Evolutionary conservation across 2,797 vertebrate genomes (phyloP).

Genomic region (Hemitrygon akajei): DNA sequence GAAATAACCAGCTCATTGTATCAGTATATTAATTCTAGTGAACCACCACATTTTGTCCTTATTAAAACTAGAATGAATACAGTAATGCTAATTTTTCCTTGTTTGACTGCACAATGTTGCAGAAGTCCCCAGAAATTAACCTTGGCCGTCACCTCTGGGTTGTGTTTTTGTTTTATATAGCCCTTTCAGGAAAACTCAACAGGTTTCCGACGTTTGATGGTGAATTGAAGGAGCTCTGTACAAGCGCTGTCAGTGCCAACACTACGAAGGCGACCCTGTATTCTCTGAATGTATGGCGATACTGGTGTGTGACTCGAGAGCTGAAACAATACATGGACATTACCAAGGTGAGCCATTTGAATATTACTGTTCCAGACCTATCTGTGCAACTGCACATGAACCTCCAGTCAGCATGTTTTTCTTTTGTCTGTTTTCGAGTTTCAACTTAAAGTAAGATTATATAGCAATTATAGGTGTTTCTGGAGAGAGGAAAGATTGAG

Average conservation of each 20-base stretch:
- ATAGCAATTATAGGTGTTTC: not conserved
- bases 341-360: slow-evolving; percentile 47
- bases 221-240: slow-evolving; percentile 49
- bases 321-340: slow-evolving; percentile 51
- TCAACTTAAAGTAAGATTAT: not conserved
- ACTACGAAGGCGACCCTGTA: slow-evolving; percentile 49
- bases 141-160: not conserved
- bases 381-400: not conserved
- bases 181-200: slow-evolving; percentile 53
- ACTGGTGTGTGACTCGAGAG: slow-evolving; percentile 52
- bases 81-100: not conserved
- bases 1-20: not conserved
- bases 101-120: not conserved
- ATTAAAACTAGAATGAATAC: too few relatives aligned
- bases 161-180: slow-evolving; percentile 52
- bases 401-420: not conserved
- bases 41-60: not conserved
- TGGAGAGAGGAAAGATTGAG: not conserved
- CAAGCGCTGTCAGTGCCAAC: slow-evolving; percentile 50
- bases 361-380: not conserved
- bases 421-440: not conserved
- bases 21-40: not conserved
- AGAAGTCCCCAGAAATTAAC: not conserved
- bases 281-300: slow-evolving; percentile 48
- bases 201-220: slow-evolving; percentile 53